Evolutionary conservation across 1,140 invertebrate genomes (phyloP), one percentile per base, ranked within the genome.

Genomic region (Adelges cooleyi): DNA sequence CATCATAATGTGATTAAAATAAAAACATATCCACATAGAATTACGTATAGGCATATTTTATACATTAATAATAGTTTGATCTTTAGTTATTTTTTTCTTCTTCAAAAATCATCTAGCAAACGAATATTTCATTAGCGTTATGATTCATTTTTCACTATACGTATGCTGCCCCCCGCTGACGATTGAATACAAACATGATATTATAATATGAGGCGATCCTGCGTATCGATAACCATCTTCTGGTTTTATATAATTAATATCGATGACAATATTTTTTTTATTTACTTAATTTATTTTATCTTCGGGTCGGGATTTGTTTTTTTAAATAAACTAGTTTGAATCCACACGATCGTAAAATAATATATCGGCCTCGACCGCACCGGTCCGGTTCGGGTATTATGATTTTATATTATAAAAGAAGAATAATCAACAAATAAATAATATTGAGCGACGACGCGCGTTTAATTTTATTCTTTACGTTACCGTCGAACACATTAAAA

Each of bases 61-160:
- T n/a, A n/a, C n/a, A n/a, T n/a, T n/a, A n/a, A n/a, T n/a, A n/a
- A n/a, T n/a, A n/a, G n/a, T n/a, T n/a, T n/a, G n/a, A n/a, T n/a
- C n/a, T n/a, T n/a, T n/a, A n/a, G n/a, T n/a, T n/a, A n/a, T n/a
- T n/a, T n/a, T n/a, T n/a, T n/a, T n/a, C n/a, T n/a, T n/a, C 46
- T 22, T 59, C 13, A 29, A 29, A 59, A 59, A 59, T 46, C 54
- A 46, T 18, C 20, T 9, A 46, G 42, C 38, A 59, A 59, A 59
- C 40, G 20, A 59, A 59, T 59, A 59, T 44, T 59, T 59, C n/a
- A 46, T n/a, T 40, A 40, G 17, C 38, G 53, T 56, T 46, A 59
- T 59, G 23, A 46, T 40, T 59, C 54, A 46, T 59, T 59, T 46
- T n/a, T n/a, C n/a, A 29, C 54, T 59, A 46, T 29, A 23, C 46